These are phyloP conservation scores for Nemurella pictetii DNA, from an alignment of 2,888 invertebrate genomes.

Conservation along the genomic window DNA sequence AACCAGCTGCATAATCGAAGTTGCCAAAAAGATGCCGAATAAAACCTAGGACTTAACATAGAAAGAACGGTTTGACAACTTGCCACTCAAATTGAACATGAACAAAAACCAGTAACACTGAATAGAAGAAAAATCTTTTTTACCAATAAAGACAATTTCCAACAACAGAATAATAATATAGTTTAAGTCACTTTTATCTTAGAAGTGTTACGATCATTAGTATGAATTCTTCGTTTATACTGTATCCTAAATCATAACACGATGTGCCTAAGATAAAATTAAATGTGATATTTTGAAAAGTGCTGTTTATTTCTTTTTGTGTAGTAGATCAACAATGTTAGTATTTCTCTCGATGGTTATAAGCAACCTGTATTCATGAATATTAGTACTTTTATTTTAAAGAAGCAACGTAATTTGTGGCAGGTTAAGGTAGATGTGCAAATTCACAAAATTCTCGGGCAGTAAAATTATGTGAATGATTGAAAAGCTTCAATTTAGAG, in stretches of 20 bases:
- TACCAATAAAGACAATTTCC: background rate
- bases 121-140: background rate
- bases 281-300: constrained; percentile 22
- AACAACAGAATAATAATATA: background rate
- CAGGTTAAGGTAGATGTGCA: background rate
- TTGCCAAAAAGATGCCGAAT: background rate
- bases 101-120: background rate
- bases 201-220: background rate
- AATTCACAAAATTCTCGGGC: background rate
- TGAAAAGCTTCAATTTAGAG: background rate
- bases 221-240: constrained; percentile 4
- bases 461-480: background rate
- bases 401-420: background rate
- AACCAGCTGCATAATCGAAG: background rate
- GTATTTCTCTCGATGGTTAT: no score
- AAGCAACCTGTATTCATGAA: background rate
- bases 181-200: background rate
- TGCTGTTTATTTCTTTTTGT: background rate
- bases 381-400: background rate
- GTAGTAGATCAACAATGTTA: background rate
- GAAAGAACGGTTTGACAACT: background rate
- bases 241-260: constrained; percentile 15
- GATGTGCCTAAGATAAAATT: constrained; percentile 25
- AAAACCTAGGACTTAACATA: background rate
- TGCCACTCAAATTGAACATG: background rate